phyloP scores from a whole-genome alignment of 2,113 vertebrate species.

The Macaca mulatta region DNA sequence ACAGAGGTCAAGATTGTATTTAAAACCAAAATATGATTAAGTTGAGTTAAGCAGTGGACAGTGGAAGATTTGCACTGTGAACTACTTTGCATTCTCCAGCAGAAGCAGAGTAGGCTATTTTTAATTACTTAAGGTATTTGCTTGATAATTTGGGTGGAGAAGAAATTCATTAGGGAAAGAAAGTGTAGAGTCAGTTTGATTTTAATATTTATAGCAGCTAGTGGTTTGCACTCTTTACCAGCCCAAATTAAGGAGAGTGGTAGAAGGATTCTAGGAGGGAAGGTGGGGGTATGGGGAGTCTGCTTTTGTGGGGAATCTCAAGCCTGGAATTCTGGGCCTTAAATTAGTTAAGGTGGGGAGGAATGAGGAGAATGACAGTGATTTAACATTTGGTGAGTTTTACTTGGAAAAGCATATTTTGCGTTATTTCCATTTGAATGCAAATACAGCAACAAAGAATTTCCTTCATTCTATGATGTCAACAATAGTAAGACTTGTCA shows the following conservation, averaged over 20 bases:
- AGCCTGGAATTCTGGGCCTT: background rate
- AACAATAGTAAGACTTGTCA: background rate
- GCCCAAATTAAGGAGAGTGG: background rate
- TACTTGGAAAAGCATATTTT: background rate
- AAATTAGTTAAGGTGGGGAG: background rate
- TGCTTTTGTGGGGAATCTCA: background rate
- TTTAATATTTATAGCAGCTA: background rate
- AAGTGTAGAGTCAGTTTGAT: background rate
- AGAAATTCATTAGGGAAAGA: background rate
- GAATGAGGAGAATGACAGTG: background rate
- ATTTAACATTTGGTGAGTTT: background rate
- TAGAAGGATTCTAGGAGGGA: background rate
- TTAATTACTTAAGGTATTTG: background rate
- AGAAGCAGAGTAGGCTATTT: background rate
- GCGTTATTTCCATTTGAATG: background rate
- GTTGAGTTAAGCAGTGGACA: background rate
- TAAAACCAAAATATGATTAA: background rate
- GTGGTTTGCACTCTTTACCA: background rate
- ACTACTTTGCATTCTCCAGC: background rate
- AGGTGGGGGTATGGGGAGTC: background rate
- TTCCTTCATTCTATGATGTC: background rate
- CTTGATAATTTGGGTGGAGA: background rate
- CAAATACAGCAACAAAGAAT: background rate
- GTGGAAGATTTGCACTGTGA: background rate
- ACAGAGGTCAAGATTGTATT: background rate